Percentiles rank a stretch among this genome's conserved stretches.
These are phyloP conservation scores for Neuroterus valhalla DNA, from an alignment of 1,140 invertebrate species.

Conservation along the genomic window DNA sequence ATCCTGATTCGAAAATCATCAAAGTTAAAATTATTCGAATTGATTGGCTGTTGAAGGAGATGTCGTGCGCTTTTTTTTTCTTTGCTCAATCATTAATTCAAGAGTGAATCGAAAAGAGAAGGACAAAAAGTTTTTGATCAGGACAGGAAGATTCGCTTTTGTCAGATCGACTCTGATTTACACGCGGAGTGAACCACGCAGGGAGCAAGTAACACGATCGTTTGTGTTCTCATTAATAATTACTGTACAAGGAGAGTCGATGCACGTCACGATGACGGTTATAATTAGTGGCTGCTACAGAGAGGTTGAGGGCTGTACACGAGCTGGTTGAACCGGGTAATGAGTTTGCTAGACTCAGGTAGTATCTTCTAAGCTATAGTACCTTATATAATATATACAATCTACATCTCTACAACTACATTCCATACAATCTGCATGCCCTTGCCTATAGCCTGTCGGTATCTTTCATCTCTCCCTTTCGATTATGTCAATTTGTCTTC, in stretches of 20 bases:
- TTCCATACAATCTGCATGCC: not conserved
- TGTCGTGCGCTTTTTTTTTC: too few relatives aligned
- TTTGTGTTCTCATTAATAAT: constrained; percentile 47
- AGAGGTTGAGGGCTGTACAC: constrained; percentile 24
- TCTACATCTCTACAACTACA: constrained; percentile 1
- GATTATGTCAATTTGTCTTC: constrained; percentile 21
- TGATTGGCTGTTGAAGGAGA: too few relatives aligned
- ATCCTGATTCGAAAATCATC: too few relatives aligned
- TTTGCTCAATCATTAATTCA: too few relatives aligned
- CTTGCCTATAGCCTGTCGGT: not conserved
- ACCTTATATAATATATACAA: constrained; percentile 8
- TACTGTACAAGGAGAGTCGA: constrained; percentile 47
- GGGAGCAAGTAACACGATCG: constrained; percentile 41
- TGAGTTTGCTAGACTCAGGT: constrained; percentile 19
- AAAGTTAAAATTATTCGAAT: too few relatives aligned
- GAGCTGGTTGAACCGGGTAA: constrained; percentile 21
- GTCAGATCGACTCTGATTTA: constrained; percentile 39
- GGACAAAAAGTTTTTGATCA: not conserved
- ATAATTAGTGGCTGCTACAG: constrained; percentile 43
- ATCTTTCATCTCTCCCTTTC: constrained; percentile 23
- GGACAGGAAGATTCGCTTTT: constrained; percentile 2
- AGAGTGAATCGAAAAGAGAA: not conserved
- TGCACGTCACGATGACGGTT: constrained; percentile 45
- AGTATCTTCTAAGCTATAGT: constrained; percentile 6
- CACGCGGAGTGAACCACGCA: constrained; percentile 28